Evolutionary conservation across 2,113 vertebrate genomes (phyloP), one percentile per base, ranked within the genome.

Genomic region (Psephotus haematonotus): DNA sequence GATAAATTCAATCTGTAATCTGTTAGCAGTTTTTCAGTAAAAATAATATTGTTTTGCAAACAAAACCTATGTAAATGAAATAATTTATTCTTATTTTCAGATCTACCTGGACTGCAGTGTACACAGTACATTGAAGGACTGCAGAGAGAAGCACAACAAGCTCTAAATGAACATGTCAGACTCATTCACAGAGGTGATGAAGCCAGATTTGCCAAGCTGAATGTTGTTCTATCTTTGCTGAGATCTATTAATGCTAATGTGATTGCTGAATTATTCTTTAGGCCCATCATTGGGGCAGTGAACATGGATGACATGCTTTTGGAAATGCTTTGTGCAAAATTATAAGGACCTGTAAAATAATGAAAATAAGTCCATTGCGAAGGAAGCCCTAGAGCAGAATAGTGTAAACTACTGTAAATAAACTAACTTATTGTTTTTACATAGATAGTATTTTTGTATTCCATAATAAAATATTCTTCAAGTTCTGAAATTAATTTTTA

Each of bases 291-390:
- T 87, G 99, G 99, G 84, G 90, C 97, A 14, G 99, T 99, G 82
- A 99, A 98, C 98, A 99, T 99, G 98, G 99, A 99, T 97, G 99
- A 99, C 93, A 99, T 99, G 97, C 98, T 99, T 84, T 98, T 99
- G 97, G 99, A 99, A 97, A 99, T 99, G 99, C 99, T 99, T 97
- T 99, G 99, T 97, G 98, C 98, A 60, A 99, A 99, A 95, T 98
- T 99, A 96, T 97, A 82, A 97, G 96, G 63, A 27, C 9, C 0
- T 90, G 43, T 91, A 69, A 91, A 79, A 86, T 82, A 41, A 65
- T 87, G 70, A 44, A 71, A 94, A 92, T 74, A 84, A 91, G 74
- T 86, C 63, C 68, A 70, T 29, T 35, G 13, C 55, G 75, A 93
- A 94, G 82, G 69, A 96, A 95, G 28, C 23, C 31, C 44, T 79